Base-by-base conservation (phyloP, 2,888 invertebrate species). In the Lomographa bimaculata region DNA sequence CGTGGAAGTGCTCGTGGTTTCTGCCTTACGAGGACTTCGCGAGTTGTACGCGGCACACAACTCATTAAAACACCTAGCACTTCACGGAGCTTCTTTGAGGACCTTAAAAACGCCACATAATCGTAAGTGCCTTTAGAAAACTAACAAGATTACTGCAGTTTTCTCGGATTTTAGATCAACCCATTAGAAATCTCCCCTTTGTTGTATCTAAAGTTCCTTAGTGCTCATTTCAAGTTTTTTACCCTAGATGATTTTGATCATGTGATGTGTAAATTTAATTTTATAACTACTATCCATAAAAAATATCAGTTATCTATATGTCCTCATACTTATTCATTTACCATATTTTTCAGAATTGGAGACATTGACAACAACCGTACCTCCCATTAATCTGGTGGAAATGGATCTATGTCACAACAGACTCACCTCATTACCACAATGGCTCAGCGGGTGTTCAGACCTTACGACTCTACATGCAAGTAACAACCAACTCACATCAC, bases 91-190 rank as follows among this genome's bases (percentile, higher is more conserved):
- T 55, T 92, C 93, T 54, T 79, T 96, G 30, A 90, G 91, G n/a
- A 94, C 93, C 0, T 86, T 96, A 32, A 92, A 93, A 26, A 95
- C 95, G n/a, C 94, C 94, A 60, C 92, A 94, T 66, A 96, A 96
- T 65, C 92, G 95, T 95, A 84, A 92, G 81, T 67, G 4, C 2
- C 26, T 9, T 6, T 18, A 2, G 19, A 20, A 7, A 9, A n/a
- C n/a, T n/a, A n/a, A n/a, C n/a, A n/a, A n/a, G n/a, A n/a, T n/a
- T n/a, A n/a, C n/a, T n/a, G n/a, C n/a, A n/a, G n/a, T n/a, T n/a
- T n/a, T n/a, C n/a, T n/a, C n/a, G n/a, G n/a, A n/a, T n/a, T n/a
- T n/a, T n/a, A n/a, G n/a, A n/a, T n/a, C n/a, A n/a, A n/a, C n/a
- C n/a, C n/a, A n/a, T n/a, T n/a, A n/a, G n/a, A n/a, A n/a, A n/a